Conservation (phyloP, 2,797 vertebrate genomes). For the Etheostoma nigrum region DNA sequence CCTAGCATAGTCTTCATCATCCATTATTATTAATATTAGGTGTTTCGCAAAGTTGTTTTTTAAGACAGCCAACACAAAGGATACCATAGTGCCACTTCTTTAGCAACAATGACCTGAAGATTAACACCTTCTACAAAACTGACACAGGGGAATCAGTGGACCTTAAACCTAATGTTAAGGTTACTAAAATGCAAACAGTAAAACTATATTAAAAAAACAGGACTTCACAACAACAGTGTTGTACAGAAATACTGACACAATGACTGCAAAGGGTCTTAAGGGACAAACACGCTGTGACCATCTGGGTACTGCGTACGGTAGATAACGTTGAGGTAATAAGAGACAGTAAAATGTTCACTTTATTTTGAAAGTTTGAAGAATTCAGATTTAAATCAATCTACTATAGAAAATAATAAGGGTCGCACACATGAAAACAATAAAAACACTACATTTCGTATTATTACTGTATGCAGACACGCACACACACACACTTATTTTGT, state of each 20-base stretch:
- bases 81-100: constrained; percentile 55
- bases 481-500: constrained; percentile 54
- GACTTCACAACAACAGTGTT: constrained; percentile 53
- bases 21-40: constrained; percentile 35
- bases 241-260: constrained; percentile 61
- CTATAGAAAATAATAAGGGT: constrained; percentile 40
- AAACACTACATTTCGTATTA: constrained; percentile 56
- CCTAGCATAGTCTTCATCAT: constrained; percentile 63
- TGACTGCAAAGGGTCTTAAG: constrained; percentile 25
- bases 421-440: constrained; percentile 54
- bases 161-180: constrained; percentile 44
- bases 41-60: constrained; percentile 52
- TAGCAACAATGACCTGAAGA: constrained; percentile 62
- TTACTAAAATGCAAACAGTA: constrained; percentile 49
- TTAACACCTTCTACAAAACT: constrained; percentile 57
- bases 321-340: constrained; percentile 64
- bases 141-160: constrained; percentile 41
- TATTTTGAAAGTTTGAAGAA: constrained; percentile 29
- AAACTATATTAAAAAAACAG: constrained; percentile 34
- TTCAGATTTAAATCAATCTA: constrained; percentile 30
- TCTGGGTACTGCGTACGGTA: constrained; percentile 31
- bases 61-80: constrained; percentile 59
- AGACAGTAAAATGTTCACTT: constrained; percentile 44
- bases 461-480: constrained; percentile 58
- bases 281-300: constrained; percentile 44